Evolutionary conservation across 2,797 vertebrate genomes (phyloP).

Genomic region (Rhincodon typus): DNA sequence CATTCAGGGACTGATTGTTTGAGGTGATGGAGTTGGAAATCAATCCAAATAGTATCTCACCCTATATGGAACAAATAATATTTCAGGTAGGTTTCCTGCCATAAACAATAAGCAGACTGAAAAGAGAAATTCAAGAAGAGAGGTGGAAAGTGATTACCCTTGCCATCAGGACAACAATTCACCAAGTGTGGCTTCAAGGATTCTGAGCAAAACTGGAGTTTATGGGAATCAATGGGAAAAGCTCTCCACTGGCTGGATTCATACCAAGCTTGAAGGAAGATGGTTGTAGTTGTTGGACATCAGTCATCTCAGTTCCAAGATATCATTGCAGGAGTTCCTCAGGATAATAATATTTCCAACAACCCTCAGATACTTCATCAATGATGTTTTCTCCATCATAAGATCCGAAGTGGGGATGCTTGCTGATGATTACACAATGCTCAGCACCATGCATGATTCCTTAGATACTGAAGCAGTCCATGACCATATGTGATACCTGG

Average conservation of each 20-base stretch:
- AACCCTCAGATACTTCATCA: background rate
- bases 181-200: background rate
- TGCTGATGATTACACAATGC: background rate
- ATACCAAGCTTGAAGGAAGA: too few species aligned
- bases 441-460: background rate
- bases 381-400: background rate
- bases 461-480: background rate
- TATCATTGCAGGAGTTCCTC: background rate
- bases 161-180: background rate
- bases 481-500: background rate
- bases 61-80: background rate
- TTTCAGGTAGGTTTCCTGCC: background rate
- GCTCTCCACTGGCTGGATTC: background rate
- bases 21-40: background rate
- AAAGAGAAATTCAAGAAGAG: background rate
- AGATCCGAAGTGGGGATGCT: background rate
- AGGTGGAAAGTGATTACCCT: background rate
- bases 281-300: too few species aligned
- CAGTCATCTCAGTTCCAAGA: background rate
- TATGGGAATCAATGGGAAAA: background rate
- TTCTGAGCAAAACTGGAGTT: background rate
- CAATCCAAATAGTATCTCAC: background rate
- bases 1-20: too few species aligned
- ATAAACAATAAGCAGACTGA: background rate
- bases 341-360: background rate